Percentiles rank a stretch among this genome's conserved stretches.
Conservation (phyloP, 2,888 invertebrate genomes). For the Tipula confusa region DNA sequence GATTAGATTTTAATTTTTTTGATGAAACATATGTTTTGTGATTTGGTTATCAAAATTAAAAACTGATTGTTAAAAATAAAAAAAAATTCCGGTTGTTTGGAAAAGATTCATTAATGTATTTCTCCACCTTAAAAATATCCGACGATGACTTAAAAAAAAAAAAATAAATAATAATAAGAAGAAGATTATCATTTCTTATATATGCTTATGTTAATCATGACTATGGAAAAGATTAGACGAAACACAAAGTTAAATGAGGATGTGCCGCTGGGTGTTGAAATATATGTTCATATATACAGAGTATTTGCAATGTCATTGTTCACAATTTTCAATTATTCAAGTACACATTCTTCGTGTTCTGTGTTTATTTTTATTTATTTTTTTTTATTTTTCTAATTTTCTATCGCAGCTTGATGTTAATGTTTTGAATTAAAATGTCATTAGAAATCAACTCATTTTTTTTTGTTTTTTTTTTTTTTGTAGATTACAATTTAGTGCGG, state of each 20-base stretch:
- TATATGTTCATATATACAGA: background rate
- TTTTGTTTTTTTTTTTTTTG: background rate
- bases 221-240: constrained; percentile 12
- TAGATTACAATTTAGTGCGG: background rate
- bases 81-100: background rate
- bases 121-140: background rate
- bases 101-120: constrained; percentile 9
- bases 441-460: background rate
- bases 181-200: background rate
- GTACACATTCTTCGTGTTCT: constrained; percentile 12
- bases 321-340: constrained; percentile 25
- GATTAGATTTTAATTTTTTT: background rate
- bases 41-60: constrained; percentile 25
- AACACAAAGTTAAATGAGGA: background rate
- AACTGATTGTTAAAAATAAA: constrained; percentile 6
- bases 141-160: background rate
- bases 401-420: constrained; percentile 25
- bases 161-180: background rate
- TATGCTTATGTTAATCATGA: constrained; percentile 21
- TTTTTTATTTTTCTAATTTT: background rate
- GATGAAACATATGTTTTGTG: constrained; percentile 3
- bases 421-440: constrained; percentile 14
- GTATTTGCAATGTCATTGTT: constrained; percentile 14
- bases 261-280: constrained; percentile 25
- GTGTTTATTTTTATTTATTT: background rate